These are phyloP conservation scores for Eilema griseolum DNA, from an alignment of 2,888 invertebrate species.

Conservation along the genomic window DNA sequence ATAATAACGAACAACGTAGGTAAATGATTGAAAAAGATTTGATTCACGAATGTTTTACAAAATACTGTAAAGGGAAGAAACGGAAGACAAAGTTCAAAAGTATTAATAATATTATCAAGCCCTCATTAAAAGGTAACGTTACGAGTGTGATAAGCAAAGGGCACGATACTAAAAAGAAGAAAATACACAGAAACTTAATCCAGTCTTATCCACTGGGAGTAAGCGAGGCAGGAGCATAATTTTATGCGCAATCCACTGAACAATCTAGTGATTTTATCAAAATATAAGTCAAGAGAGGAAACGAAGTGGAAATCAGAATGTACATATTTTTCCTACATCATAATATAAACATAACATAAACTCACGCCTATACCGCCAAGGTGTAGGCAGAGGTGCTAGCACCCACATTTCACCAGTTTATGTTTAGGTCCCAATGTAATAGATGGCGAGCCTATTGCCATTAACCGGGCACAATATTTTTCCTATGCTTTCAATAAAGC, in stretches of 20 bases:
- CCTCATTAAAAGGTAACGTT: slow-evolving; percentile 41
- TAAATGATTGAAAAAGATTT: background rate
- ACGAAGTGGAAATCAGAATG: slow-evolving; percentile 16
- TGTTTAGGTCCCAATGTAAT: no score
- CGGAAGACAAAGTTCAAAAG: background rate
- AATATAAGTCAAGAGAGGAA: slow-evolving; percentile 4
- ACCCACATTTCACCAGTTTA: no score
- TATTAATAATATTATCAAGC: slow-evolving; percentile 25
- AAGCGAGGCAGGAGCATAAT: slow-evolving; percentile 41
- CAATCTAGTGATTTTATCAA: slow-evolving; percentile 41
- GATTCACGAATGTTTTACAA: background rate
- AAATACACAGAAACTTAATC: slow-evolving; percentile 46
- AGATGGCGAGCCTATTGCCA: no score
- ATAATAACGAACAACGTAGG: background rate
- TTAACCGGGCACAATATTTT: background rate
- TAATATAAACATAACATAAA: no score
- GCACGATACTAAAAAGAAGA: slow-evolving; percentile 36
- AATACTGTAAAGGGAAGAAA: background rate
- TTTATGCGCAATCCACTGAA: slow-evolving; percentile 49
- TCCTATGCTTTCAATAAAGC: background rate
- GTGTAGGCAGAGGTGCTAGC: no score
- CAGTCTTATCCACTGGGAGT: slow-evolving; percentile 31
- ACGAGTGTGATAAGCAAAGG: slow-evolving; percentile 21
- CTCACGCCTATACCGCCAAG: no score
- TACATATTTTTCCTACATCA: no score